A percentile compares a stretch with the other conserved stretches of the same genome.
These are phyloP conservation scores for Trissolcus japonicus DNA, from an alignment of 2,888 invertebrate species.

Conservation along the genomic window DNA sequence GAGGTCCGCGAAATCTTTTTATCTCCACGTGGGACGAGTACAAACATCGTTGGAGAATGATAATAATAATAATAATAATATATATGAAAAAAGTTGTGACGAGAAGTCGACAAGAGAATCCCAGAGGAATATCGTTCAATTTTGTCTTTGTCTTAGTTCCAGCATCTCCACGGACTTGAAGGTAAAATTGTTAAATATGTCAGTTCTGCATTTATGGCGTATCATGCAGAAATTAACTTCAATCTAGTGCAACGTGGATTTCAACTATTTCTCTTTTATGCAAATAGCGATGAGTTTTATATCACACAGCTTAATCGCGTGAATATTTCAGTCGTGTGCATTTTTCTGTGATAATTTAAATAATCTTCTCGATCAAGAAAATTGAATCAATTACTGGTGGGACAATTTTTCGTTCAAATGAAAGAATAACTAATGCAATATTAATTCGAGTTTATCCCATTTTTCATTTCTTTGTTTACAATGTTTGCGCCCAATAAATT, in stretches of 20 bases:
- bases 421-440: conserved; percentile 1
- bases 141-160: conserved; percentile 9
- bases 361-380: conserved; percentile 12
- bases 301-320: conserved; percentile 15
- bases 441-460: not conserved
- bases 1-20: too few relatives aligned
- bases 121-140: conserved; percentile 13
- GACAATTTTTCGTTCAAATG: not conserved
- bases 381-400: conserved; percentile 6
- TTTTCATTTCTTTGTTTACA: not conserved
- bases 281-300: conserved; percentile 12
- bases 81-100: conserved; percentile 9
- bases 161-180: conserved; percentile 12
- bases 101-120: conserved; percentile 14
- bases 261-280: conserved; percentile 15
- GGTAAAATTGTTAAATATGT: conserved; percentile 17
- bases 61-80: too few relatives aligned
- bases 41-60: conserved; percentile 2
- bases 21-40: not conserved
- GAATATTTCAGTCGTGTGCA: conserved; percentile 10
- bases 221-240: conserved; percentile 28
- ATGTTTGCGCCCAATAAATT: too few relatives aligned
- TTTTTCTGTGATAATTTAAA: conserved; percentile 24
- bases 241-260: conserved; percentile 10
- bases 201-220: conserved; percentile 16